phyloP scores from a whole-genome alignment of 2,888 invertebrate species.

The Gasteruption jaculator region DNA sequence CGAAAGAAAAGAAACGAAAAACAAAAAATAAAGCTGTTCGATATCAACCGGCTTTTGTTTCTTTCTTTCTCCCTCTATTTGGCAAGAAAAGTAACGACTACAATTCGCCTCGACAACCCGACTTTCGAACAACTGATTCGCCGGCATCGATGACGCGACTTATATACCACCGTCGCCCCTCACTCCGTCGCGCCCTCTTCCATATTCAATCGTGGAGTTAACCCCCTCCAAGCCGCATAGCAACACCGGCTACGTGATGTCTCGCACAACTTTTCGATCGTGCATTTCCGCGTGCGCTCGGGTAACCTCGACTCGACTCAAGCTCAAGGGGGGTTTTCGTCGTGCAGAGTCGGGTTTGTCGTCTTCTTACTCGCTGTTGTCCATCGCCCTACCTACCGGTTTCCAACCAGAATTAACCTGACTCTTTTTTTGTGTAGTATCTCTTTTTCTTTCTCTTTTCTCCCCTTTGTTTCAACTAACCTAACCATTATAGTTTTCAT shows the following conservation, averaged over 20 bases:
- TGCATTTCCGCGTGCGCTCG: constrained; percentile 26
- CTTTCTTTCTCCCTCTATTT: not conserved
- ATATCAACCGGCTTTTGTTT: constrained; percentile 1
- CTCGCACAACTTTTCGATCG: constrained; percentile 35
- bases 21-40: constrained; percentile 5
- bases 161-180: constrained; percentile 35
- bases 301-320: constrained; percentile 17
- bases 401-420: no score
- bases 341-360: not conserved
- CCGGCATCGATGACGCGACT: constrained; percentile 42
- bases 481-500: no score
- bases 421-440: no score
- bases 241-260: constrained; percentile 49
- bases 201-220: no score
- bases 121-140: constrained; percentile 38
- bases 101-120: constrained; percentile 9
- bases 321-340: constrained; percentile 1
- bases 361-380: no score
- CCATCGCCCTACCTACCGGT: no score
- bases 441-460: no score
- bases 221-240: constrained; percentile 40
- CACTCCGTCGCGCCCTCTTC: constrained; percentile 18
- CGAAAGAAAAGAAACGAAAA: constrained; percentile 1
- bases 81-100: not conserved
- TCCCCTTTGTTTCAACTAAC: no score